A percentile compares a stretch with the other conserved stretches of the same genome.
These are phyloP conservation scores for Rana temporaria DNA, from an alignment of 2,113 vertebrate genomes.

Conservation along the genomic window DNA sequence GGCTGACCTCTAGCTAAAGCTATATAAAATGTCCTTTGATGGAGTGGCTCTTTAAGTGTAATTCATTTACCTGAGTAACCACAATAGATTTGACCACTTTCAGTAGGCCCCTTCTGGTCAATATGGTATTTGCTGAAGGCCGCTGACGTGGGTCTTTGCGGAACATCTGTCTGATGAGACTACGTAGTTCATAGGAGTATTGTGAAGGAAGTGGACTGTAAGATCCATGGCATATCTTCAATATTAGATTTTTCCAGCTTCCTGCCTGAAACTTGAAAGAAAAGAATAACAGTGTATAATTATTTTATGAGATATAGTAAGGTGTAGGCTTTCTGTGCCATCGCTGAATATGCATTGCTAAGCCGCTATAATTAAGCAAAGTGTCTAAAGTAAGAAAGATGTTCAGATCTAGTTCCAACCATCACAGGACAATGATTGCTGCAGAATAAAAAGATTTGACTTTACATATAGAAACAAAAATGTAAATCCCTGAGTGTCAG, in stretches of 20 bases:
- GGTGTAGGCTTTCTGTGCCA: too few species aligned
- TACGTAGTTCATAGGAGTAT: slow-evolving; percentile 86
- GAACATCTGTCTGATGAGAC: slow-evolving; percentile 89
- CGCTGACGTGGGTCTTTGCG: slow-evolving; percentile 85
- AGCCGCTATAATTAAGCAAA: too few species aligned
- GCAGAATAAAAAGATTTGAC: too few species aligned
- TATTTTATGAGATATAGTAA: not conserved
- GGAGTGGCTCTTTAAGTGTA: too few species aligned
- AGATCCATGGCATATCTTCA: slow-evolving; percentile 90
- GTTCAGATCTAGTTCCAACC: too few species aligned
- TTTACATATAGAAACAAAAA: too few species aligned
- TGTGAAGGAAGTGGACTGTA: slow-evolving; percentile 82
- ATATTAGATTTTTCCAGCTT: slow-evolving; percentile 92
- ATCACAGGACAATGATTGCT: too few species aligned
- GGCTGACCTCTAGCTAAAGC: too few species aligned
- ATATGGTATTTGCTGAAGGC: slow-evolving; percentile 87
- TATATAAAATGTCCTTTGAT: too few species aligned
- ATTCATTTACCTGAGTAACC: slow-evolving; percentile 72
- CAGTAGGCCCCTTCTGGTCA: slow-evolving; percentile 76
- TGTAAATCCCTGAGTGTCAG: too few species aligned
- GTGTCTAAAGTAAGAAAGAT: too few species aligned
- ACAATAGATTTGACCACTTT: slow-evolving; percentile 72
- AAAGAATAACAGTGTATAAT: not conserved
- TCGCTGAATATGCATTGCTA: too few species aligned
- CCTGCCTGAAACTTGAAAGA: slow-evolving; percentile 86